Evolutionary conservation across 2,888 invertebrate genomes (phyloP).

Genomic region (Drymonia ruficornis): DNA sequence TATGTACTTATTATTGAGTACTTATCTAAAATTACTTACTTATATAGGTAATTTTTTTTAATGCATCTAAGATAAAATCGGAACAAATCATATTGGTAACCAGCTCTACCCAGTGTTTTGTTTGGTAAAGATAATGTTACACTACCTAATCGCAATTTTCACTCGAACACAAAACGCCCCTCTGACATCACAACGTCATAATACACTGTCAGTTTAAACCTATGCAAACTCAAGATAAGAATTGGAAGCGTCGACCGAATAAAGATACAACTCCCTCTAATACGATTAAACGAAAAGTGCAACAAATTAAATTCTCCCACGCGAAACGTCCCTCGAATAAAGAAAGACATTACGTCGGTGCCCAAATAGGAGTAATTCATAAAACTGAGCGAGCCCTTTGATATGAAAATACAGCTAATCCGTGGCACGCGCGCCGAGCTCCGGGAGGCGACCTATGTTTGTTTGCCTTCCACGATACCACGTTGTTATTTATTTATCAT

Average conservation of each 20-base stretch:
- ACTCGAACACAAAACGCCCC: no score
- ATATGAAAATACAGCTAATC: conserved; percentile 83
- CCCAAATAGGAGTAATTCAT: conserved; percentile 78
- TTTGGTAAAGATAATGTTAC: no score
- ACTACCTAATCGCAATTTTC: no score
- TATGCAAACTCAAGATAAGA: conserved; percentile 64
- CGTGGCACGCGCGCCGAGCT: conserved; percentile 73
- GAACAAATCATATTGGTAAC: no score
- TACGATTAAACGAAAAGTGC: conserved; percentile 73
- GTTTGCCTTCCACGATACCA: conserved; percentile 66
- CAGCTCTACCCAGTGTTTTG: no score
- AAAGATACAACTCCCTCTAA: conserved; percentile 63
- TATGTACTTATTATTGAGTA: no score
- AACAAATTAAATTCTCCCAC: conserved; percentile 83
- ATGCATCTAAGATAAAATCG: no score
- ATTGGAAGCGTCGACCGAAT: conserved; percentile 45
- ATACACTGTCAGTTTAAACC: conserved; percentile 38
- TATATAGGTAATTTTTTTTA: no score
- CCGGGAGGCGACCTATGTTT: conserved; percentile 68
- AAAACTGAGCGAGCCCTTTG: conserved; percentile 77
- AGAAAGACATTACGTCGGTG: conserved; percentile 71
- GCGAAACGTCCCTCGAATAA: conserved; percentile 68
- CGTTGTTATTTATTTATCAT: conserved; percentile 76
- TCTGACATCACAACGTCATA: conserved; percentile 38
- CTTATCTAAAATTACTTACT: no score